Percentiles rank a stretch among this genome's conserved stretches.
These are phyloP conservation scores for Melanerpes formicivorus DNA, from an alignment of 2,113 vertebrate species.

Conservation along the genomic window DNA sequence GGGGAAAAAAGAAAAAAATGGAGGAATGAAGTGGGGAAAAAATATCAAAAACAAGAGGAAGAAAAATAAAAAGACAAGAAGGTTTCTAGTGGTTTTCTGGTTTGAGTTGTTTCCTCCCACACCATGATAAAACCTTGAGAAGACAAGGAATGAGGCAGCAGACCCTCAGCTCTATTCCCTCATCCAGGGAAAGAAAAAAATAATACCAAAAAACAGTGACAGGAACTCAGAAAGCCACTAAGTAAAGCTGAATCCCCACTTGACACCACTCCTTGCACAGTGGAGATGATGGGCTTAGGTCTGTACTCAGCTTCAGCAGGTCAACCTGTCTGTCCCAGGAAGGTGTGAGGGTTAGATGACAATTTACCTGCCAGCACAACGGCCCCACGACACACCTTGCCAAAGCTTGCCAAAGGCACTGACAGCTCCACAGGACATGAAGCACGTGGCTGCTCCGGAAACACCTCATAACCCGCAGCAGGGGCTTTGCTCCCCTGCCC, in stretches of 20 bases:
- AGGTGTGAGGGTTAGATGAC: background rate
- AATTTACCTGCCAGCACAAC: background rate
- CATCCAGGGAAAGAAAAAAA: background rate
- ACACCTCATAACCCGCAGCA: fast-evolving
- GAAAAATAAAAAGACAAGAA: background rate
- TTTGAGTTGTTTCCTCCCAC: background rate
- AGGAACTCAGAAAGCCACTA: background rate
- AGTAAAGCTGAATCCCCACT: background rate
- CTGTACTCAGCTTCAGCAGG: background rate
- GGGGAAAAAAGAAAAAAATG: background rate
- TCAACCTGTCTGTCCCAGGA: background rate
- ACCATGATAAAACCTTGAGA: background rate
- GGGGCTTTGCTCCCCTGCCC: background rate
- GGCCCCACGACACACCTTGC: background rate
- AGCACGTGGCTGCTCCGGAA: background rate
- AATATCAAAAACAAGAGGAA: too few species aligned
- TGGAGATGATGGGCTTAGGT: background rate
- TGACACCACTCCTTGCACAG: fast-evolving
- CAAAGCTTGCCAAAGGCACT: background rate
- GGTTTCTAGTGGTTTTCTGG: background rate
- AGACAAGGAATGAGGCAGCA: background rate
- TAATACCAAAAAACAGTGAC: fast-evolving
- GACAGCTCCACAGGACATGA: background rate
- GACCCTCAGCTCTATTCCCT: background rate
- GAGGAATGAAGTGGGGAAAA: too few species aligned